These are phyloP conservation scores for Cyclophora punctaria DNA, from an alignment of 2,888 invertebrate genomes.

Conservation along the genomic window DNA sequence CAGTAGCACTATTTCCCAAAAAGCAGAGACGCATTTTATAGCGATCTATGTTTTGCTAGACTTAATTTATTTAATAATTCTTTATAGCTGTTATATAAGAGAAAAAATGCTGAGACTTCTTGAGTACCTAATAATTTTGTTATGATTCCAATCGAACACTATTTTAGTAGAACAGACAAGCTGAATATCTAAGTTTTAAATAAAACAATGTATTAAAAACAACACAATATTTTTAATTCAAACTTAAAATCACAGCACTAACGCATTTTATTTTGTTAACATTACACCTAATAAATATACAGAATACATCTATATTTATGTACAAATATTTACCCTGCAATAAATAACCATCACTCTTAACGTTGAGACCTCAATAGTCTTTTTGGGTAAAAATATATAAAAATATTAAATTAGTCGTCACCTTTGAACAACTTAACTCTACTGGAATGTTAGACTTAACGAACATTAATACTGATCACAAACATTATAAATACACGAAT, in stretches of 20 bases:
- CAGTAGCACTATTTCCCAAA: too few relatives aligned
- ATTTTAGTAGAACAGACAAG: too few relatives aligned
- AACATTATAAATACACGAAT: constrained; percentile 19
- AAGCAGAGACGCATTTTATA: too few relatives aligned
- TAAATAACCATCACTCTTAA: constrained; percentile 13
- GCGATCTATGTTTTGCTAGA: too few relatives aligned
- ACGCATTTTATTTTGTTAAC: constrained; percentile 12
- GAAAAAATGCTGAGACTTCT: too few relatives aligned
- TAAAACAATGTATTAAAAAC: constrained; percentile 32
- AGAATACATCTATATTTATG: constrained; percentile 6
- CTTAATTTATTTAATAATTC: too few relatives aligned
- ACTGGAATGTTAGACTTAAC: constrained; percentile 30
- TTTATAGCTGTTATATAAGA: too few relatives aligned
- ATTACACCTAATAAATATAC: constrained; percentile 5
- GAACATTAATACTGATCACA: constrained; percentile 59
- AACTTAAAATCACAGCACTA: constrained; percentile 29
- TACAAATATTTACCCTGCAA: constrained; percentile 23
- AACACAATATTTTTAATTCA: constrained; percentile 39
- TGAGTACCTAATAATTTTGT: too few relatives aligned
- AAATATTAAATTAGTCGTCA: constrained; percentile 28
- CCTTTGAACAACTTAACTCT: constrained; percentile 32
- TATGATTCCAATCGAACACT: too few relatives aligned
- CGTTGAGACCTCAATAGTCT: too few relatives aligned
- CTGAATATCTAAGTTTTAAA: constrained; percentile 8
- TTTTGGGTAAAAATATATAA: constrained; percentile 13